Evolutionary conservation across 2,113 vertebrate genomes (phyloP).

Genomic region (Neolamprologus cancellatus): DNA sequence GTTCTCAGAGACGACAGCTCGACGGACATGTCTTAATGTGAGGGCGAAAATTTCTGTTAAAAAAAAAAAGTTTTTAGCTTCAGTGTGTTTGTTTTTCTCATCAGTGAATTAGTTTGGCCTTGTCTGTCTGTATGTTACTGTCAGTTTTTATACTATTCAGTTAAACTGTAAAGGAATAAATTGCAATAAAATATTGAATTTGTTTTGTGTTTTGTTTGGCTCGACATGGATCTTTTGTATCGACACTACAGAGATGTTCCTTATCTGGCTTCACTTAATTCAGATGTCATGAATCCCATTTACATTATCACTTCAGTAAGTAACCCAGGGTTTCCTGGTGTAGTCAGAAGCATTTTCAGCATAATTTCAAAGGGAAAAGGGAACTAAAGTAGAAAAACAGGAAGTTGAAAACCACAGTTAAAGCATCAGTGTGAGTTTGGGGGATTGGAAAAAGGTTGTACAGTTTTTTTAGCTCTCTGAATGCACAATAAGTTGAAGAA

Average conservation of each 20-base stretch:
- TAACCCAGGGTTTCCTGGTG: not conserved
- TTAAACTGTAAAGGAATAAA: conserved; percentile 68
- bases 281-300: not conserved
- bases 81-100: conserved; percentile 7
- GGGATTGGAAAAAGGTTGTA: not conserved
- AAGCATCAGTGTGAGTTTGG: not conserved
- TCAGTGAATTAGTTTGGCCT: conserved; percentile 25
- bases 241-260: not conserved
- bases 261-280: not conserved
- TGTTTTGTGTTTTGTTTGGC: not conserved
- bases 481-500: not conserved
- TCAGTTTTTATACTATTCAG: conserved; percentile 62
- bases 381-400: not conserved
- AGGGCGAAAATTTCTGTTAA: not conserved
- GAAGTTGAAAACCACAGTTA: not conserved
- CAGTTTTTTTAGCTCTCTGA: not conserved
- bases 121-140: conserved; percentile 44
- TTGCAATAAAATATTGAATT: conserved; percentile 70
- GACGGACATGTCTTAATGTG: conserved; percentile 37
- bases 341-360: not conserved
- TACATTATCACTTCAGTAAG: not conserved
- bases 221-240: not conserved
- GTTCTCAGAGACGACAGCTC: conserved; percentile 51
- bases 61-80: conserved; percentile 6
- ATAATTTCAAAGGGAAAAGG: not conserved